phyloP scores from a whole-genome alignment of 2,113 vertebrate genomes.

The Rana temporaria region DNA sequence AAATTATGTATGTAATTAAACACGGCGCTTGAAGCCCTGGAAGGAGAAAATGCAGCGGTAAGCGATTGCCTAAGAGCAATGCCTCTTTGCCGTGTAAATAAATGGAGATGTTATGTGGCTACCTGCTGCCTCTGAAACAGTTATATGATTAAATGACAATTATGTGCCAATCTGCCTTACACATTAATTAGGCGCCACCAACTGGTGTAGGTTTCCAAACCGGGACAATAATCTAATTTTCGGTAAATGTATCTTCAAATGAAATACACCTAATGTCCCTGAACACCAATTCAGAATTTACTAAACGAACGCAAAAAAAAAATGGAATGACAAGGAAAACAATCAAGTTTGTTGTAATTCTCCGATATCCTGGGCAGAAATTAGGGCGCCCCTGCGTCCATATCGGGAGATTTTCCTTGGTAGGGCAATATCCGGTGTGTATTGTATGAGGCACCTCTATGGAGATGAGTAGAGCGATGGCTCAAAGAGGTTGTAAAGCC shows the following conservation, averaged over 20 bases:
- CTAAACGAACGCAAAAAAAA: background rate
- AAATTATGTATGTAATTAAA: constrained; percentile 66
- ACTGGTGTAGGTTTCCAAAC: constrained; percentile 53
- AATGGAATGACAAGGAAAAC: background rate
- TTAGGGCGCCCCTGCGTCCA: background rate
- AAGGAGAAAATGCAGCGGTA: constrained; percentile 56
- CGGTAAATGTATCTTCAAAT: constrained; percentile 1
- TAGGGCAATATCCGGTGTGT: no score
- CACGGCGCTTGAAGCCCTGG: constrained; percentile 71
- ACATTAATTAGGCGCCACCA: constrained; percentile 68
- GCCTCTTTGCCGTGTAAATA: constrained; percentile 65
- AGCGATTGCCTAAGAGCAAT: constrained; percentile 69
- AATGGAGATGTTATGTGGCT: constrained; percentile 70
- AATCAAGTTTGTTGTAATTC: background rate
- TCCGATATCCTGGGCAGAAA: background rate
- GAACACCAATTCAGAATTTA: constrained; percentile 20
- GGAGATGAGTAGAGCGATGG: no score
- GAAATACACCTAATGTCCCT: constrained; percentile 24
- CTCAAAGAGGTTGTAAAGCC: no score
- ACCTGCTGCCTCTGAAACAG: constrained; percentile 63
- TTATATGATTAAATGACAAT: constrained; percentile 71
- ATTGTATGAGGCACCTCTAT: no score
- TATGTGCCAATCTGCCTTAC: constrained; percentile 70
- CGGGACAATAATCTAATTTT: constrained; percentile 47
- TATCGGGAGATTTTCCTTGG: no score